Percentiles rank a stretch among this genome's conserved stretches.
phyloP scores from a whole-genome alignment of 2,797 vertebrate genomes.

The Antrozous pallidus region DNA sequence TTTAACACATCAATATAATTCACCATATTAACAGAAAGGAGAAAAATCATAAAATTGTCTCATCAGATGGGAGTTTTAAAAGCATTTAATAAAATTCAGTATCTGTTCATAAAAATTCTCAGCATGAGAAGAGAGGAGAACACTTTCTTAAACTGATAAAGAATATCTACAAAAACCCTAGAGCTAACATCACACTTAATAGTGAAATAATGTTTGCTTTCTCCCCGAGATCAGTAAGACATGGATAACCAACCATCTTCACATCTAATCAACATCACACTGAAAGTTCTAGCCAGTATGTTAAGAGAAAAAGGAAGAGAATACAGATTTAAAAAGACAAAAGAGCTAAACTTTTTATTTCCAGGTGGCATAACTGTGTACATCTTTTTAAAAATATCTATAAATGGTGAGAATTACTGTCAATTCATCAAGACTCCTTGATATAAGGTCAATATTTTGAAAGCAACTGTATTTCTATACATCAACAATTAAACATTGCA shows the following conservation, averaged over 20 bases:
- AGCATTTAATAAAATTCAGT: neutral
- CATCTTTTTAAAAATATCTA: neutral
- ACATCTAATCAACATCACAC: neutral
- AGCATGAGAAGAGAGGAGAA: neutral
- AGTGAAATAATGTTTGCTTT: neutral
- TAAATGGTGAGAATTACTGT: neutral
- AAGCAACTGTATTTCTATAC: conserved; percentile 19
- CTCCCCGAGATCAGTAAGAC: neutral
- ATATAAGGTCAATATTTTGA: conserved; percentile 21
- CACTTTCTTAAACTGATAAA: neutral
- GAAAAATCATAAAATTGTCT: neutral
- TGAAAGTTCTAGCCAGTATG: neutral
- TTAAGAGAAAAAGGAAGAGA: neutral
- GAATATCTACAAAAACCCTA: neutral
- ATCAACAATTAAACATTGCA: neutral
- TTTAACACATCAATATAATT: neutral
- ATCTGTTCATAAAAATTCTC: conserved; percentile 23
- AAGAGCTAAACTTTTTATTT: conserved; percentile 1
- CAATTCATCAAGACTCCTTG: conserved; percentile 2
- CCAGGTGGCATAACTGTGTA: neutral
- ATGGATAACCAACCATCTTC: neutral
- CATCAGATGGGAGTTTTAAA: neutral
- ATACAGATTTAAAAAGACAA: conserved; percentile 2
- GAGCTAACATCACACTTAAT: neutral
- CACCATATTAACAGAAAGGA: neutral